Evolutionary conservation across 2,888 invertebrate species (phyloP), one percentile per base, ranked within the genome.

Genomic region (Timema cristinae): DNA sequence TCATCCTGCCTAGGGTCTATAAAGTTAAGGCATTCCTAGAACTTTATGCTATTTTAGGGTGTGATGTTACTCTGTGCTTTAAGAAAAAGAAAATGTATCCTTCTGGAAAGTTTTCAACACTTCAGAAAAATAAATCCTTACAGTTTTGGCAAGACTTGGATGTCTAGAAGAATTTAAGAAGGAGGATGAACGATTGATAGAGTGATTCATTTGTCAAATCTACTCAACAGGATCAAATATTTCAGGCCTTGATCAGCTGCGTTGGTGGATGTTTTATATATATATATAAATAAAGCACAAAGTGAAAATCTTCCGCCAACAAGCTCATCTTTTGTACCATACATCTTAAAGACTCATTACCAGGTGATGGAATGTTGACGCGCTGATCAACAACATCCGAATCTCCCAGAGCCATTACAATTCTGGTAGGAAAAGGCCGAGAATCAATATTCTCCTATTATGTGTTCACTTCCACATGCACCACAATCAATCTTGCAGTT

Each of bases 201-300:
- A 56, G 13, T 5, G 16, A 56, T 11, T 56, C 56, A 56, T 56
- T 56, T 56, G 56, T 56, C 56, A 56, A 56, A 16, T 56, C 16
- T 56, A 56, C 56, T 56, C 13, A 16, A 5, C 56, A 13, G 56
- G 56, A 56, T 15, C n/a, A 56, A 11, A n/a, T 11, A 56, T 56
- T 10, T 56, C 56, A 6, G 56, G 6, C 56, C 4, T 6, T 56
- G 56, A 7, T 56, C 15, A 56, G 16, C 56, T 56, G 56, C 56
- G 56, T 16, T 56, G 56, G 56, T 56, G 56, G 56, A 56, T 56
- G 13, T 56, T 56, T n/a, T n/a, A n/a, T n/a, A n/a, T n/a, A n/a
- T n/a, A n/a, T n/a, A n/a, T n/a, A 56, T 6, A 56, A 10, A 56
- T 2, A 2, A 11, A 10, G n/a, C 8, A 7, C 9, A 56, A 11